Percentiles rank a stretch among this genome's conserved stretches.
Evolutionary conservation across 2,888 invertebrate species (phyloP).

Genomic region (Dryobotodes eremita): DNA sequence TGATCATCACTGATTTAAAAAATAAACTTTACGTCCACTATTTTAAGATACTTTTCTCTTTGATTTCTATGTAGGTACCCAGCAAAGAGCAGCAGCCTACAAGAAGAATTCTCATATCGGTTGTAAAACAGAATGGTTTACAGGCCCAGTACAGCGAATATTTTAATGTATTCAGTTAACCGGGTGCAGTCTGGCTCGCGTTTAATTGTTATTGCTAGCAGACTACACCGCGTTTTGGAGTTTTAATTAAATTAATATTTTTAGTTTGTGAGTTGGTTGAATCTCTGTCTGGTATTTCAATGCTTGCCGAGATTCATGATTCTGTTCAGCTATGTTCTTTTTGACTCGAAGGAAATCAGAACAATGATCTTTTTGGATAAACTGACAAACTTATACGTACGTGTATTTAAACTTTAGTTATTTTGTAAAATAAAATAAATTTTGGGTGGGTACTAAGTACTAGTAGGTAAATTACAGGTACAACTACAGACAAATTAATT

Average conservation of each 20-base stretch:
- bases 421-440: no score
- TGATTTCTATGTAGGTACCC: background rate
- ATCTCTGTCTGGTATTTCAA: slow-evolving; percentile 18
- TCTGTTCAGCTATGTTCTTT: background rate
- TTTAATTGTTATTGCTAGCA: slow-evolving; percentile 63
- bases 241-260: slow-evolving; percentile 64
- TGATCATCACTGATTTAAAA: background rate
- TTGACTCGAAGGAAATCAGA: background rate
- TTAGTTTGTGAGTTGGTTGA: slow-evolving; percentile 36
- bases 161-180: slow-evolving; percentile 63
- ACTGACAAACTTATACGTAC: background rate
- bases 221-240: slow-evolving; percentile 55
- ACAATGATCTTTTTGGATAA: background rate
- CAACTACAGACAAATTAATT: no score
- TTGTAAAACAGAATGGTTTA: slow-evolving; percentile 53
- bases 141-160: slow-evolving; percentile 42
- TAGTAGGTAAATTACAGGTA: no score
- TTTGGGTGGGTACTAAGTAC: no score
- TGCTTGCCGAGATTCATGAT: slow-evolving; percentile 12
- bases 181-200: slow-evolving; percentile 56
- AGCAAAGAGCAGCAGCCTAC: slow-evolving; percentile 7
- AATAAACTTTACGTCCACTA: background rate
- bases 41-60: background rate
- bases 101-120: slow-evolving; percentile 30
- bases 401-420: background rate